Evolutionary conservation across 2,888 invertebrate species (phyloP).

Genomic region (Mylabris sibirica): DNA sequence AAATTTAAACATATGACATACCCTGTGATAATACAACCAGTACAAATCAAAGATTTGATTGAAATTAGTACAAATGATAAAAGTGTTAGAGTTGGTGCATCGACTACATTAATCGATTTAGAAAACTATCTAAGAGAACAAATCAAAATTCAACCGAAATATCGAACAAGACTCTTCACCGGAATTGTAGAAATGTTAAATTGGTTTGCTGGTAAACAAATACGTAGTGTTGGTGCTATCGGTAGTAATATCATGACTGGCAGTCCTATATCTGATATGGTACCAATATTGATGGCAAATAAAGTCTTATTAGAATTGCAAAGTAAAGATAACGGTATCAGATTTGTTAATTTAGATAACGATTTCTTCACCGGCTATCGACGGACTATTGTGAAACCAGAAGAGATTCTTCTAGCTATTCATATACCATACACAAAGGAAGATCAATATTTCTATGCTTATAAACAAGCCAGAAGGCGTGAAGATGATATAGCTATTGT

Average conservation of each 20-base stretch:
- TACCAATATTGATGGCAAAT: conserved; percentile 85
- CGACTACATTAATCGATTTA: conserved; percentile 64
- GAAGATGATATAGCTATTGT: conserved; percentile 98
- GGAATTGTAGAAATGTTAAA: conserved; percentile 85
- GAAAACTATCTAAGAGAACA: conserved; percentile 69
- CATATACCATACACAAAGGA: conserved; percentile 76
- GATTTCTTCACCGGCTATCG: conserved; percentile 81
- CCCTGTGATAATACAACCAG: conserved; percentile 80
- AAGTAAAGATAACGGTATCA: conserved; percentile 65
- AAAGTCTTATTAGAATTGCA: conserved; percentile 69
- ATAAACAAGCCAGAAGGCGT: conserved; percentile 89
- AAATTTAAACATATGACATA: conserved; percentile 86
- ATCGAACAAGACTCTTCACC: conserved; percentile 70
- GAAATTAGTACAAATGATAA: conserved; percentile 63
- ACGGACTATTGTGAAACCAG: conserved; percentile 72
- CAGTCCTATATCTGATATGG: conserved; percentile 95
- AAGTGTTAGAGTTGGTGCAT: conserved; percentile 79
- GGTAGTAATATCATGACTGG: conserved; percentile 86
- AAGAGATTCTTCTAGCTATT: conserved; percentile 84
- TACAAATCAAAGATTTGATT: conserved; percentile 73
- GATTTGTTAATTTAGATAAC: conserved; percentile 72
- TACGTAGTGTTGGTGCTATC: conserved; percentile 90
- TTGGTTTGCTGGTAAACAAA: conserved; percentile 95
- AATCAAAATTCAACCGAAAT: conserved; percentile 64
- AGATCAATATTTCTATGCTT: conserved; percentile 80